Conservation (phyloP, 2,797 vertebrate species). For the Rhabdophis nuchalis region DNA sequence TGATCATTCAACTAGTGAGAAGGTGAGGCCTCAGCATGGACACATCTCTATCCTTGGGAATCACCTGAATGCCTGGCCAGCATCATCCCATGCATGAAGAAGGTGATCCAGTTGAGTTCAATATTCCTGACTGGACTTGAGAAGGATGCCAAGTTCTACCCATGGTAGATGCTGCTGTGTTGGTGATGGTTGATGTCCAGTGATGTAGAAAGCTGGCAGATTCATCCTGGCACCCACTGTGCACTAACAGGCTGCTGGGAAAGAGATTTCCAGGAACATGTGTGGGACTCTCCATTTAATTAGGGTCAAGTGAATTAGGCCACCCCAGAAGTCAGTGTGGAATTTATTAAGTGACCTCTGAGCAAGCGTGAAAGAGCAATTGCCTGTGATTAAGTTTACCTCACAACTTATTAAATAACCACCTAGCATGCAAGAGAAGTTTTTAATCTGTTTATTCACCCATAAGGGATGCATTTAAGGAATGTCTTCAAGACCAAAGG, state of each 20-base stretch:
- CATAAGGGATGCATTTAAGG: conserved; percentile 45
- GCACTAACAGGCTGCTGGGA: neutral
- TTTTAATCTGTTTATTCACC: conserved; percentile 62
- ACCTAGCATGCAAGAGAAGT: conserved; percentile 60
- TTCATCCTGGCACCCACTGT: neutral
- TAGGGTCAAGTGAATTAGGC: conserved; percentile 17
- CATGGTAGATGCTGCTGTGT: conserved; percentile 26
- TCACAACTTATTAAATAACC: conserved; percentile 61
- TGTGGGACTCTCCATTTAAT: neutral
- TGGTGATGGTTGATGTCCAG: neutral
- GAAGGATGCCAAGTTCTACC: neutral
- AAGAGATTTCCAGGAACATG: neutral
- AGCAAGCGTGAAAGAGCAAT: conserved; percentile 55
- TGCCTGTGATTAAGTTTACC: conserved; percentile 63
- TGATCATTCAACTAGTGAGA: too few species aligned
- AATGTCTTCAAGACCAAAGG: conserved; percentile 26
- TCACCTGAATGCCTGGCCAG: neutral
- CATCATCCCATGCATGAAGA: neutral
- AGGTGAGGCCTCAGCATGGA: neutral
- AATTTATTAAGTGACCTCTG: conserved; percentile 60
- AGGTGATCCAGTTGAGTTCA: neutral
- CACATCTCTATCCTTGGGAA: too few species aligned
- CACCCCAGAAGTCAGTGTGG: conserved; percentile 12
- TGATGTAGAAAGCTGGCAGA: neutral
- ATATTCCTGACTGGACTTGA: neutral